phyloP scores from a whole-genome alignment of 1,140 invertebrate species.

The Ruditapes philippinarum region DNA sequence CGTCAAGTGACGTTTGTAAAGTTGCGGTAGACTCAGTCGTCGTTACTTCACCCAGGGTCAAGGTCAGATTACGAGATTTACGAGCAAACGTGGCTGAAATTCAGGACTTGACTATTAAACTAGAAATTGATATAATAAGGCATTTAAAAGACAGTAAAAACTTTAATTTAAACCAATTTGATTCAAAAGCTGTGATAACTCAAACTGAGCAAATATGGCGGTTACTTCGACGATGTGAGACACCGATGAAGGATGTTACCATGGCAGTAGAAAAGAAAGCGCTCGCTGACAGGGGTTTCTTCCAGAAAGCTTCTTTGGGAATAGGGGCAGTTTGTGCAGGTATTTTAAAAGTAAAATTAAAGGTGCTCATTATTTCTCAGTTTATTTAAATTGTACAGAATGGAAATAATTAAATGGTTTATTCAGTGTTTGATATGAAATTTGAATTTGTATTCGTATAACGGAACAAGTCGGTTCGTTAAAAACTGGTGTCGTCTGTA shows the following conservation, averaged over 20 bases:
- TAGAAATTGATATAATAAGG: slow-evolving; percentile 14
- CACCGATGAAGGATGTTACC: slow-evolving; percentile 42
- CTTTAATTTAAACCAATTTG: slow-evolving; percentile 41
- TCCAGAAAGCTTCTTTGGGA: slow-evolving; percentile 50
- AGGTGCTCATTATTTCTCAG: no score
- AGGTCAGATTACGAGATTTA: slow-evolving; percentile 52
- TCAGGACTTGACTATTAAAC: no score
- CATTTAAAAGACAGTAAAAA: slow-evolving; percentile 39
- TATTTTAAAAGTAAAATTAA: no score
- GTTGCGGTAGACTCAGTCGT: slow-evolving; percentile 51
- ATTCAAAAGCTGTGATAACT: slow-evolving; percentile 53
- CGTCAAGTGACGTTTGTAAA: slow-evolving; percentile 58
- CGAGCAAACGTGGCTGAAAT: no score
- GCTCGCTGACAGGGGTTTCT: slow-evolving; percentile 39
- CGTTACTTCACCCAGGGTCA: slow-evolving; percentile 57
- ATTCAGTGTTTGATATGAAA: no score
- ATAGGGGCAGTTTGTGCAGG: slow-evolving; percentile 61
- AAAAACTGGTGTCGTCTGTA: no score
- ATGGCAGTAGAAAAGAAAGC: slow-evolving; percentile 56
- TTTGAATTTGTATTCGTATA: no score
- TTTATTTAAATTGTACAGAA: no score
- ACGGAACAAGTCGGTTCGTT: no score
- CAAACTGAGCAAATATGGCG: no score
- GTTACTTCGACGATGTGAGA: slow-evolving; percentile 32
- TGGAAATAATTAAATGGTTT: no score